These are phyloP conservation scores for Caenorhabditis elegans DNA, from an alignment of 1,140 invertebrate species.

Conservation along the genomic window DNA sequence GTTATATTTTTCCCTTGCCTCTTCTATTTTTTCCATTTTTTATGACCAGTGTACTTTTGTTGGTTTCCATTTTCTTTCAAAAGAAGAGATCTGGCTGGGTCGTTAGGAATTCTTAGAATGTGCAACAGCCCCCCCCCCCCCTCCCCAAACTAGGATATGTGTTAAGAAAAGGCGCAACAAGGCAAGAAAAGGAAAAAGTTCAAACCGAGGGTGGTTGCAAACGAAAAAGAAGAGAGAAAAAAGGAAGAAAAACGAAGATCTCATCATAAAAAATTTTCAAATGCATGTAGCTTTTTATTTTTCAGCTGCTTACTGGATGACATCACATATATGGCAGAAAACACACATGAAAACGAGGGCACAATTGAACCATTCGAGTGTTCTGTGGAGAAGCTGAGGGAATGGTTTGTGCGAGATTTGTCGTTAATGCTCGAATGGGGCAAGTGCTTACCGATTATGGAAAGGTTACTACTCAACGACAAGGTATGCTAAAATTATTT, in stretches of 20 bases:
- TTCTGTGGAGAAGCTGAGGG: background rate
- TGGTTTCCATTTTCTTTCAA: background rate
- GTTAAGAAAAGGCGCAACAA: no score
- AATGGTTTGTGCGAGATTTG: conserved; percentile 41
- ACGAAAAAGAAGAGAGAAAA: background rate
- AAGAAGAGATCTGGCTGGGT: background rate
- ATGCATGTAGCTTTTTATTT: background rate
- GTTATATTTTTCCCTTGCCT: no score
- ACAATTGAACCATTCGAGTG: conserved; percentile 18
- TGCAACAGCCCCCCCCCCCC: no score
- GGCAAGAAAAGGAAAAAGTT: background rate
- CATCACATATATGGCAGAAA: background rate
- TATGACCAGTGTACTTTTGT: no score
- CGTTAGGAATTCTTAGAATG: background rate
- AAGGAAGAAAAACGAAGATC: background rate
- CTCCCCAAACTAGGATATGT: no score
- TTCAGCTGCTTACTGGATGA: conserved; percentile 27
- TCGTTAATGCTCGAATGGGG: conserved; percentile 46
- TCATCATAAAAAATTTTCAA: background rate
- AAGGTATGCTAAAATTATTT: conserved; percentile 31
- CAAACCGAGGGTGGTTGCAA: no score
- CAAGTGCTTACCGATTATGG: conserved; percentile 36
- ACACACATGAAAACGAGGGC: background rate
- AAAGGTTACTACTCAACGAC: conserved; percentile 35
- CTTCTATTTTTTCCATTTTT: no score